Conservation (phyloP, 2,797 vertebrate genomes). For the Ptychobarbus kaznakovi region DNA sequence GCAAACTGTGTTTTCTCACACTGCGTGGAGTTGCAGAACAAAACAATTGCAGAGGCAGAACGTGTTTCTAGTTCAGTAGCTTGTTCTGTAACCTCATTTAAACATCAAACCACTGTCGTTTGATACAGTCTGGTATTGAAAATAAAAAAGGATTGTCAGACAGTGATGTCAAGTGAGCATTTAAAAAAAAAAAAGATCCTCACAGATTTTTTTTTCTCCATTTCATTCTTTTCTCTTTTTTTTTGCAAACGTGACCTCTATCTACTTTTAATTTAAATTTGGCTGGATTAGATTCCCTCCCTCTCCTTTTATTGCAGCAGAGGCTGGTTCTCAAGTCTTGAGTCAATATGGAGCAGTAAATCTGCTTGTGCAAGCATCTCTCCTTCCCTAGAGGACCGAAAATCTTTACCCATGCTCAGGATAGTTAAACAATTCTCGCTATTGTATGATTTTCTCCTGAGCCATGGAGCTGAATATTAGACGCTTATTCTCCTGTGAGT, state of each 20-base stretch:
- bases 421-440: slow-evolving; percentile 76
- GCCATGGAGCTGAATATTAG: slow-evolving; percentile 61
- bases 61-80: slow-evolving; percentile 20
- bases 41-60: slow-evolving; percentile 21
- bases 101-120: slow-evolving; percentile 21
- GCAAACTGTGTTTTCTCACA: slow-evolving; percentile 24
- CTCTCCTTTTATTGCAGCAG: slow-evolving; percentile 59
- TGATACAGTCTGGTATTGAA: not conserved
- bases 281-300: slow-evolving; percentile 54
- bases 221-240: slow-evolving; percentile 3
- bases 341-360: slow-evolving; percentile 78
- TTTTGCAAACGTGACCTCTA: slow-evolving; percentile 52
- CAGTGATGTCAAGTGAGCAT: slow-evolving; percentile 47
- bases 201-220: not conserved
- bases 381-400: slow-evolving; percentile 63
- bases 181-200: slow-evolving; percentile 24
- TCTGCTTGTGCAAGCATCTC: slow-evolving; percentile 78
- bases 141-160: slow-evolving; percentile 22
- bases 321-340: slow-evolving; percentile 69
- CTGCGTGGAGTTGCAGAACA: slow-evolving; percentile 18
- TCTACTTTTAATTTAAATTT: slow-evolving; percentile 61
- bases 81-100: slow-evolving; percentile 37
- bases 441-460: slow-evolving; percentile 60
- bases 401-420: slow-evolving; percentile 65
- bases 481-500: slow-evolving; percentile 54